Evolutionary conservation across 2,797 vertebrate species (phyloP).

Genomic region (Sebastes taczanowskii): DNA sequence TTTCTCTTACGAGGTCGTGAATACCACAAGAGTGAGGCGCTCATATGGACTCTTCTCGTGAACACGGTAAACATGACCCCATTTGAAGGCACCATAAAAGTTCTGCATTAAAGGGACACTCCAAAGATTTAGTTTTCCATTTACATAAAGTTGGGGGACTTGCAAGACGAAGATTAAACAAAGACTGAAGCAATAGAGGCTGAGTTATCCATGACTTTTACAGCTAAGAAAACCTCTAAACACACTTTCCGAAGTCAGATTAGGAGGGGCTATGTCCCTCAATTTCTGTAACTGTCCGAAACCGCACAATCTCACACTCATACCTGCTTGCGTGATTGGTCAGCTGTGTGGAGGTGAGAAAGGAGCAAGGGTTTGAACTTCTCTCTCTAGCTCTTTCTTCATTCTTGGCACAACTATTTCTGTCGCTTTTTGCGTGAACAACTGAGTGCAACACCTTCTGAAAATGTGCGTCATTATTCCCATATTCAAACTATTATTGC

Average conservation of each 20-base stretch:
- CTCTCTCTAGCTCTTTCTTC: background rate
- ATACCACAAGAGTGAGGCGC: too few relatives aligned
- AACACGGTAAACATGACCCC: too few relatives aligned
- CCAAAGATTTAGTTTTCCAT: background rate
- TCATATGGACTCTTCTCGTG: too few relatives aligned
- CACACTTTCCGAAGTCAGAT: fast-evolving
- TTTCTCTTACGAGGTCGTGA: too few relatives aligned
- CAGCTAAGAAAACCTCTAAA: background rate
- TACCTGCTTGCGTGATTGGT: background rate
- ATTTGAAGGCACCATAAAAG: background rate
- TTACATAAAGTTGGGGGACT: background rate
- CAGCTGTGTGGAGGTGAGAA: background rate
- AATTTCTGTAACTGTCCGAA: too few relatives aligned
- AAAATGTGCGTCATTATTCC: background rate
- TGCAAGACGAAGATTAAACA: background rate
- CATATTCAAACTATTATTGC: background rate
- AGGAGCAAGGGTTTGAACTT: background rate
- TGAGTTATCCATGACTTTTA: background rate
- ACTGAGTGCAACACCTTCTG: background rate
- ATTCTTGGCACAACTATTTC: background rate
- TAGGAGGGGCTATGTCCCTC: too few relatives aligned
- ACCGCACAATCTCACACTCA: background rate
- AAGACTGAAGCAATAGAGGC: background rate
- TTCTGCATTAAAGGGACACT: background rate
- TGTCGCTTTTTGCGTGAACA: background rate